These are phyloP conservation scores for Enteromius afrohamiltoni DNA, from an alignment of 2,797 vertebrate genomes.

Conservation along the genomic window DNA sequence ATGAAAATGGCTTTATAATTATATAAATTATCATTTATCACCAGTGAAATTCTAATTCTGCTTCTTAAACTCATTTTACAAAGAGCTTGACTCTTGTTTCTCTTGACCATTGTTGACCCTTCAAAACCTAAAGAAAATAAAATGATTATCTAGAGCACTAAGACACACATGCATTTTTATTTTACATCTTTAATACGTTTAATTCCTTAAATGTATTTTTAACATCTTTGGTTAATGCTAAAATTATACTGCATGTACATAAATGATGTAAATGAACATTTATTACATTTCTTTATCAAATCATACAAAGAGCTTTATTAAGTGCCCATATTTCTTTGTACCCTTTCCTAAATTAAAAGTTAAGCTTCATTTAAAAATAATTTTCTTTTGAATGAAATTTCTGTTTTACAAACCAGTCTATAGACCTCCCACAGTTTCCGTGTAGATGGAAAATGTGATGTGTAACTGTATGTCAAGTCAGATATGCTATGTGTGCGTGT, in stretches of 20 bases:
- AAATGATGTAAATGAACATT: too few relatives aligned
- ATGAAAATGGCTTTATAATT: not conserved
- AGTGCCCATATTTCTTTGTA: not conserved
- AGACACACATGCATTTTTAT: too few relatives aligned
- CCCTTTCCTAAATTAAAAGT: not conserved
- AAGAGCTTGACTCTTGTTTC: too few relatives aligned
- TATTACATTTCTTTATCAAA: not conserved
- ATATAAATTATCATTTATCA: not conserved
- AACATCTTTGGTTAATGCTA: not conserved
- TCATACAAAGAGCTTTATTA: not conserved
- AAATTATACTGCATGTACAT: too few relatives aligned
- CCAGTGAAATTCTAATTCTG: not conserved
- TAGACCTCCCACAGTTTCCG: not conserved
- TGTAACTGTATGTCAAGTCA: conserved; percentile 4
- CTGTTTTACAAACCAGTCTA: not conserved
- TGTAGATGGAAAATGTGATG: conserved; percentile 8
- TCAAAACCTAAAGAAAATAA: too few relatives aligned
- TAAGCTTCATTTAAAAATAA: not conserved
- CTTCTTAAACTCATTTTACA: too few relatives aligned
- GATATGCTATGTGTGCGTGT: not conserved
- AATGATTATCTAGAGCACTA: too few relatives aligned
- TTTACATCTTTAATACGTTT: too few relatives aligned
- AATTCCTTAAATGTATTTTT: too few relatives aligned
- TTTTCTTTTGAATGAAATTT: not conserved
- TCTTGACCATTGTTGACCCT: too few relatives aligned